Conservation (phyloP, 2,113 vertebrate genomes). For the Osmerus mordax region DNA sequence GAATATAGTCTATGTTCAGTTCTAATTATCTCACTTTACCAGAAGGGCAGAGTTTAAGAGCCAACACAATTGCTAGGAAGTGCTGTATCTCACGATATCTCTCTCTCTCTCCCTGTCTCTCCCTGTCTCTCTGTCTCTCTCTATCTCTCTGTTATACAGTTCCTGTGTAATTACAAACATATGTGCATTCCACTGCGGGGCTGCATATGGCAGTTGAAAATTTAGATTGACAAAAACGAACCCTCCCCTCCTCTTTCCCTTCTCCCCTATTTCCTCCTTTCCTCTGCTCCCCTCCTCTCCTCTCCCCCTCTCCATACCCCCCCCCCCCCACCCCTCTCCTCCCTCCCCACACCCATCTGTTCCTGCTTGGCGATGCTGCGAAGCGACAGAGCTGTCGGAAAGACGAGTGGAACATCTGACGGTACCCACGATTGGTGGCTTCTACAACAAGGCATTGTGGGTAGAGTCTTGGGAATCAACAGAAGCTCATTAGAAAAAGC, state of each 20-base stretch:
- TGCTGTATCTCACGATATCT: no score
- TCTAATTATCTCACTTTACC: background rate
- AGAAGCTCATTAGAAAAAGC: constrained; percentile 5
- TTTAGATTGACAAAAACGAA: constrained; percentile 12
- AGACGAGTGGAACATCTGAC: background rate
- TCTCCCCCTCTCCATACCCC: no score
- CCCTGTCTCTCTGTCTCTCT: no score
- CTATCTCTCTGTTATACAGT: background rate
- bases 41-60: background rate
- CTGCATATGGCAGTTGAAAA: constrained; percentile 25
- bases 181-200: constrained; percentile 13
- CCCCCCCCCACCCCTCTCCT: background rate
- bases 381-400: background rate
- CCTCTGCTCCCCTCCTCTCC: no score
- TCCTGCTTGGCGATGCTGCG: background rate
- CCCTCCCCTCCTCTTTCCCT: no score
- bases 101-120: no score
- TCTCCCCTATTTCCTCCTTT: no score
- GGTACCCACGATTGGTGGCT: background rate
- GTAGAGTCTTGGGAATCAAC: background rate
- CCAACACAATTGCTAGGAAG: background rate
- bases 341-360: constrained; percentile 27
- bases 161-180: constrained; percentile 18
- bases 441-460: background rate
- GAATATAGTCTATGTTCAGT: background rate